phyloP scores from a whole-genome alignment of 2,113 vertebrate genomes.

The Speoplatyrhinus poulsoni region DNA sequence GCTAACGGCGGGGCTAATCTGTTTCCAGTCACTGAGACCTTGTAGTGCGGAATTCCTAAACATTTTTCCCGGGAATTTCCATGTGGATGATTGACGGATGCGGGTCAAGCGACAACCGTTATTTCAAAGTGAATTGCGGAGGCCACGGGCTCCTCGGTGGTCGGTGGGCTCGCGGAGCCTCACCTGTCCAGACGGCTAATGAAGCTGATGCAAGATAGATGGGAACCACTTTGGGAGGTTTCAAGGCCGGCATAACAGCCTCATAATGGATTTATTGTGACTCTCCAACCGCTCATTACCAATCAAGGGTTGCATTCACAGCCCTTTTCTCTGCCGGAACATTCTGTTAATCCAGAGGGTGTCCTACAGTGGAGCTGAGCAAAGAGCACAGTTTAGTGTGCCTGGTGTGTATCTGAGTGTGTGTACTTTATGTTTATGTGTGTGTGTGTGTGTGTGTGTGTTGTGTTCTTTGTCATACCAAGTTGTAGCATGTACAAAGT shows the following conservation, averaged over 20 bases:
- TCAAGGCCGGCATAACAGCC: constrained; percentile 74
- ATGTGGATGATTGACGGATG: constrained; percentile 72
- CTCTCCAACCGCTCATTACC: constrained; percentile 59
- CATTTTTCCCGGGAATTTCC: constrained; percentile 57
- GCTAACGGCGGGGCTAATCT: constrained; percentile 77
- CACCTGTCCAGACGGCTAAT: constrained; percentile 73
- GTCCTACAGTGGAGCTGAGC: constrained; percentile 15
- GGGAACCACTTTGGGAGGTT: constrained; percentile 69
- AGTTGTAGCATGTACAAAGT: too few species aligned
- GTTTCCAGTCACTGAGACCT: constrained; percentile 71
- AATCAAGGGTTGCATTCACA: constrained; percentile 44
- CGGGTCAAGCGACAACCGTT: constrained; percentile 74
- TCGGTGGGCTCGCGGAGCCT: constrained; percentile 64
- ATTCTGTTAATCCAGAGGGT: constrained; percentile 4
- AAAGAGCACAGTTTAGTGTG: constrained; percentile 11
- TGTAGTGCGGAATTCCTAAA: constrained; percentile 68
- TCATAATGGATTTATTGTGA: constrained; percentile 73
- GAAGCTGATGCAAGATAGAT: constrained; percentile 73
- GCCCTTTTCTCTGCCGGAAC: constrained; percentile 24
- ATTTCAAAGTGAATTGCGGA: constrained; percentile 74
- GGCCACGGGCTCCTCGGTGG: constrained; percentile 40
- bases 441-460: not conserved
- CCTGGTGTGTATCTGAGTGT: too few species aligned
- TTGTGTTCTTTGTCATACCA: not conserved
- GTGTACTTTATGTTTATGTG: not conserved